These are phyloP conservation scores for Cervus canadensis DNA, from an alignment of 2,113 vertebrate genomes.

Conservation along the genomic window DNA sequence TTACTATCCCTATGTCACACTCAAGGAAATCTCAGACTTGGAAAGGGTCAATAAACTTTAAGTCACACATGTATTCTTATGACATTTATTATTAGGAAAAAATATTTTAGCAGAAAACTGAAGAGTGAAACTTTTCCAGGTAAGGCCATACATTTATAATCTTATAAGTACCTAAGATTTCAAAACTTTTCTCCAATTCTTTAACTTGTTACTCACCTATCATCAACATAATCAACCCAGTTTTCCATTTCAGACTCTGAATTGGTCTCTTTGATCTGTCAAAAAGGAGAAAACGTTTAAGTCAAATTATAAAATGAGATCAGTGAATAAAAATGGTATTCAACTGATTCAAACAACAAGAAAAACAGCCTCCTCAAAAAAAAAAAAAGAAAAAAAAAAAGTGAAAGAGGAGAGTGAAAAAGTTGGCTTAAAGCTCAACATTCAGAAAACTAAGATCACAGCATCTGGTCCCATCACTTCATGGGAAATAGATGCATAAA, in stretches of 20 bases:
- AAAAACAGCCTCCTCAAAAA: neutral
- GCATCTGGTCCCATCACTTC: neutral
- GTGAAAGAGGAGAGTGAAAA: neutral
- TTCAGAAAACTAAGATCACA: neutral
- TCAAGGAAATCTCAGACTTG: neutral
- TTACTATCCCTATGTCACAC: neutral
- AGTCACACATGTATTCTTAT: neutral
- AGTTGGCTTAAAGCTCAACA: neutral
- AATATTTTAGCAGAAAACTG: neutral
- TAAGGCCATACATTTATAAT: neutral
- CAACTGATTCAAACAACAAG: neutral
- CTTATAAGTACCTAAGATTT: neutral
- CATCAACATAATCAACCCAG: conserved; percentile 93
- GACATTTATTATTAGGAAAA: neutral
- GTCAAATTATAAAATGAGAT: conserved; percentile 27
- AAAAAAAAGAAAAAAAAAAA: neutral
- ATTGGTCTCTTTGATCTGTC: conserved; percentile 89
- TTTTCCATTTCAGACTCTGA: conserved; percentile 86
- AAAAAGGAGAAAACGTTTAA: conserved; percentile 37
- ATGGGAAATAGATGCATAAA: neutral
- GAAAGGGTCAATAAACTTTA: neutral
- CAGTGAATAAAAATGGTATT: neutral
- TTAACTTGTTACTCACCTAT: conserved; percentile 84
- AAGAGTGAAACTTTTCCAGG: neutral
- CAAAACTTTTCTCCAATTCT: neutral